Conservation (phyloP, 2,797 vertebrate species). For the Darevskia nairensis region DNA sequence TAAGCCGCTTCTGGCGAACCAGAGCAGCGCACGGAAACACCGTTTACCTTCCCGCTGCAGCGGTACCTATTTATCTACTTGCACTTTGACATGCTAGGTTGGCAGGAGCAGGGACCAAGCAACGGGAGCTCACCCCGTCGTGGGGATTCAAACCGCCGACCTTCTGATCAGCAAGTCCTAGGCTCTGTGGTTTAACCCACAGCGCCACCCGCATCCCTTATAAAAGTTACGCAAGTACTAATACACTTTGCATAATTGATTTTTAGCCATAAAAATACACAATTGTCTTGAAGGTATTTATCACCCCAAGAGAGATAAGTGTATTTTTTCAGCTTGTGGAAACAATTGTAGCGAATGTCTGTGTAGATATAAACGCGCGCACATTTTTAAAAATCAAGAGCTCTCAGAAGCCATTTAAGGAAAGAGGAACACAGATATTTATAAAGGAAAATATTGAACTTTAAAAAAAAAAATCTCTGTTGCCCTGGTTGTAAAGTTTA, state of each 20-base stretch:
- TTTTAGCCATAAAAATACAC: conserved; percentile 42
- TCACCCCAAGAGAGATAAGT: neutral
- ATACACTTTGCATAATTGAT: conserved; percentile 7
- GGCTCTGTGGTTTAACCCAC: too few species aligned
- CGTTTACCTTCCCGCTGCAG: too few species aligned
- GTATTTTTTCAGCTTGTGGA: fast-evolving
- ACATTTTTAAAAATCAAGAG: neutral
- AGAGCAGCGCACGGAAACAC: too few species aligned
- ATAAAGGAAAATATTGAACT: conserved; percentile 14
- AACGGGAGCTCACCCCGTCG: too few species aligned
- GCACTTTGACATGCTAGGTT: too few species aligned
- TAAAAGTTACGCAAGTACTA: neutral
- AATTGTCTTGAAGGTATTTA: conserved; percentile 33
- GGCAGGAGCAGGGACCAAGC: too few species aligned
- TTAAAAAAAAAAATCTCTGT: neutral
- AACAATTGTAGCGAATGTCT: fast-evolving
- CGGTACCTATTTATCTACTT: too few species aligned
- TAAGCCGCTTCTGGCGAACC: too few species aligned
- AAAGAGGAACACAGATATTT: conserved; percentile 23
- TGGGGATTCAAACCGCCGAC: too few species aligned
- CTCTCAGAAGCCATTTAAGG: neutral
- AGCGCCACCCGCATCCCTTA: neutral
- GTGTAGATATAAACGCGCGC: too few species aligned
- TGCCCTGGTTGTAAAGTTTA: neutral
- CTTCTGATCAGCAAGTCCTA: too few species aligned